phyloP scores from a whole-genome alignment of 2,113 vertebrate genomes.

The Gobius niger region DNA sequence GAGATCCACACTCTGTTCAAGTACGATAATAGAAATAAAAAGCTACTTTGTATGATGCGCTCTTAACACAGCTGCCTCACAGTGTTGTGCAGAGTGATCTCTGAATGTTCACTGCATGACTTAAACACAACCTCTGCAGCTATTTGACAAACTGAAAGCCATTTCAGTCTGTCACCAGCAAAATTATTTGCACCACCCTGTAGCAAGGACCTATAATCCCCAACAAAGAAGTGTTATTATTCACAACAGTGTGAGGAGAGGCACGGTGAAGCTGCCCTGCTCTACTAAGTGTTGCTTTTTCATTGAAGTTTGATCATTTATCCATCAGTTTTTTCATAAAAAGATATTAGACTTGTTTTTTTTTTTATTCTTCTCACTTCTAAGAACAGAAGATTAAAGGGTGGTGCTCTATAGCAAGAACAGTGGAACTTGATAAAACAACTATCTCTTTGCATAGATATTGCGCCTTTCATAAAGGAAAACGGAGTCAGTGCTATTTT shows the following conservation, averaged over 20 bases:
- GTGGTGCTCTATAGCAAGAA: conserved; percentile 24
- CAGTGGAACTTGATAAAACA: conserved; percentile 47
- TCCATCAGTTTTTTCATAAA: conserved; percentile 32
- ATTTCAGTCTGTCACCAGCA: conserved; percentile 59
- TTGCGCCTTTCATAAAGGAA: conserved; percentile 48
- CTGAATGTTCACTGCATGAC: conserved; percentile 57
- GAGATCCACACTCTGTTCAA: conserved; percentile 74
- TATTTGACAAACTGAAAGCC: conserved; percentile 68
- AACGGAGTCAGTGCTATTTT: conserved; percentile 35
- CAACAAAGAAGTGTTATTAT: conserved; percentile 67
- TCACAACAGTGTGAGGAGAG: conserved; percentile 62
- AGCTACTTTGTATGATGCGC: conserved; percentile 64
- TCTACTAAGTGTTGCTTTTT: conserved; percentile 48
- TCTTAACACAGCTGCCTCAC: conserved; percentile 54
- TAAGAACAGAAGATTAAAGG: conserved; percentile 59
- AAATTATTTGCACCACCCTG: conserved; percentile 65
- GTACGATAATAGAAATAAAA: conserved; percentile 74
- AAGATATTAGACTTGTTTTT: conserved; percentile 54
- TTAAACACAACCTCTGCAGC: conserved; percentile 60
- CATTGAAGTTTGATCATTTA: conserved; percentile 45
- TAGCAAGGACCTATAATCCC: conserved; percentile 66
- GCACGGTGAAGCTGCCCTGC: conserved; percentile 52
- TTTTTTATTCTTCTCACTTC: conserved; percentile 50
- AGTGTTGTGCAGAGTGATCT: conserved; percentile 65
- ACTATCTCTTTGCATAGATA: conserved; percentile 53